A percentile compares a stretch with the other conserved stretches of the same genome.
Evolutionary conservation across 2,797 vertebrate species (phyloP).

Genomic region (Poecilia velifera): DNA sequence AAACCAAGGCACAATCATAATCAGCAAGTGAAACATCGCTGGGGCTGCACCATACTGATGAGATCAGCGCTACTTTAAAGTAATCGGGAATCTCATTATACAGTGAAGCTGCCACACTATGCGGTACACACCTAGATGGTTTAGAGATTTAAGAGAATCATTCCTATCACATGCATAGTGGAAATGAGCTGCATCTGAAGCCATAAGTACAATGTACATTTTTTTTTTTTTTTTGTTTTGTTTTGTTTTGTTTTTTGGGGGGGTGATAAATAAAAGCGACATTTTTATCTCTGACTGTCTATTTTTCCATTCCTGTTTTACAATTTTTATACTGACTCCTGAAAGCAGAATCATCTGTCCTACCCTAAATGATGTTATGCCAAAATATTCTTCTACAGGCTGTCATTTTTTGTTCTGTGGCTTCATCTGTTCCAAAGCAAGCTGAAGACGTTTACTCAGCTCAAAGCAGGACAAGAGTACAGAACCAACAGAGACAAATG

Average conservation of each 20-base stretch:
- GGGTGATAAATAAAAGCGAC: not conserved
- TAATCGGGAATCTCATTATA: slow-evolving; percentile 45
- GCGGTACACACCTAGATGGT: not conserved
- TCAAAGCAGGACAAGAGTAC: slow-evolving; percentile 63
- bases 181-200: not conserved
- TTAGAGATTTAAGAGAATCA: not conserved
- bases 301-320: slow-evolving; percentile 34
- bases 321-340: slow-evolving; percentile 51
- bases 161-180: not conserved
- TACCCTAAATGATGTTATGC: slow-evolving; percentile 63
- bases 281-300: slow-evolving; percentile 14
- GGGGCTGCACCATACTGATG: not conserved
- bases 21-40: slow-evolving; percentile 13
- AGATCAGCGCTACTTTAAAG: slow-evolving; percentile 34
- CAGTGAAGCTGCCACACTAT: slow-evolving; percentile 32
- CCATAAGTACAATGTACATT: not conserved
- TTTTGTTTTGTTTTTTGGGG: not conserved
- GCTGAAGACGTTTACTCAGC: slow-evolving; percentile 72
- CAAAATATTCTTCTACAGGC: slow-evolving; percentile 60
- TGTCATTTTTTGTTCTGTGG: slow-evolving; percentile 63
- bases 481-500: slow-evolving; percentile 74
- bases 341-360: slow-evolving; percentile 45
- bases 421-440: slow-evolving; percentile 64
- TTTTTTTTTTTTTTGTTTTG: not conserved
- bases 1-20: slow-evolving; percentile 26